Evolutionary conservation across 2,797 vertebrate genomes (phyloP).

Genomic region (Ctenosaura bakeri): DNA sequence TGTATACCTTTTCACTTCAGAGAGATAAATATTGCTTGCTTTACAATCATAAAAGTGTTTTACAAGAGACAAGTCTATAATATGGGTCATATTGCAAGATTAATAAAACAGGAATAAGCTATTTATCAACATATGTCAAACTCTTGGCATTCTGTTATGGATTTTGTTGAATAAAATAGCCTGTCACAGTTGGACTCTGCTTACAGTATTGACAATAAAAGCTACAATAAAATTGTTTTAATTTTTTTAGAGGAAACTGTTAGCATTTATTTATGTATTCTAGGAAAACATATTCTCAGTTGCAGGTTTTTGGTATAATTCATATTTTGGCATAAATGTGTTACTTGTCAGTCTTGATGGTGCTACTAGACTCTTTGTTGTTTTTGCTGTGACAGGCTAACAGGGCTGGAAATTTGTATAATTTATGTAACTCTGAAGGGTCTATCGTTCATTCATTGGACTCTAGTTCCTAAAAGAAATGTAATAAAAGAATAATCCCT

Average conservation of each 20-base stretch:
- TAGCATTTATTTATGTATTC: slow-evolving; percentile 61
- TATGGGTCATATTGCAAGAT: slow-evolving; percentile 68
- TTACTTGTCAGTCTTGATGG: background rate
- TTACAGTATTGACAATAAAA: slow-evolving; percentile 24
- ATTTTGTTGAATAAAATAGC: slow-evolving; percentile 64
- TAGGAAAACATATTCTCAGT: slow-evolving; percentile 54
- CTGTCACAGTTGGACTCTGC: slow-evolving; percentile 58
- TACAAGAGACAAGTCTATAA: slow-evolving; percentile 52
- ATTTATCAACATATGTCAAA: slow-evolving; percentile 67
- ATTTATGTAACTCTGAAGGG: slow-evolving; percentile 56
- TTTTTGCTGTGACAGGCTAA: background rate
- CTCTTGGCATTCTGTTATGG: slow-evolving; percentile 43
- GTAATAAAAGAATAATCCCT: slow-evolving; percentile 13
- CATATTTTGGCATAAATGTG: background rate
- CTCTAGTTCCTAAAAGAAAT: slow-evolving; percentile 57
- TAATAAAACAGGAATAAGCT: slow-evolving; percentile 53
- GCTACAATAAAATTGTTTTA: slow-evolving; percentile 66
- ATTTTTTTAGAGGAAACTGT: slow-evolving; percentile 42
- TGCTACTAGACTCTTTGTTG: background rate
- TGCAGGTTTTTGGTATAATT: slow-evolving; percentile 46
- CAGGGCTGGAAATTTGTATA: background rate
- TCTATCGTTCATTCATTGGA: slow-evolving; percentile 59
- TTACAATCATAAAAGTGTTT: slow-evolving; percentile 57
- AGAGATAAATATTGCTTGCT: slow-evolving; percentile 54
- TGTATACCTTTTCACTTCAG: slow-evolving; percentile 29